Conservation (phyloP, 2,797 vertebrate species). For the Gambelia wislizenii region DNA sequence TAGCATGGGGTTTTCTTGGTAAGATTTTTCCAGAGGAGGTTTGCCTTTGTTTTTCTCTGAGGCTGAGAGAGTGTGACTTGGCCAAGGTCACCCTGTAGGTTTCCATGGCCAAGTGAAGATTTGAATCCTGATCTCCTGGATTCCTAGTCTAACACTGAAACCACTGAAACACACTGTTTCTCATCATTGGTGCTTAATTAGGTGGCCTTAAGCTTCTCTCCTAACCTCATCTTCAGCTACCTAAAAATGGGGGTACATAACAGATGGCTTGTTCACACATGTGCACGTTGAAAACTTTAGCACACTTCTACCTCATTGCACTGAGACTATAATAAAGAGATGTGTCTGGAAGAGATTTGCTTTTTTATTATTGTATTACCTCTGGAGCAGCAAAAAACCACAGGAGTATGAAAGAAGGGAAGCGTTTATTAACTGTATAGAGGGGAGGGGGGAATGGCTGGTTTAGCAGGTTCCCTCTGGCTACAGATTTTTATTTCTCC, state of each 20-base stretch:
- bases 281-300: not conserved
- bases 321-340: not conserved
- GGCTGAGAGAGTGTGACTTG: too few species aligned
- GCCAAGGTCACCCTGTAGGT: too few species aligned
- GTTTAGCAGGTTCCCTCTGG: slow-evolving; percentile 8
- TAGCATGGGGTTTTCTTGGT: too few species aligned
- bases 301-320: not conserved
- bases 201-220: too few species aligned
- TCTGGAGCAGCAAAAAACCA: not conserved
- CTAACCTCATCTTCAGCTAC: not conserved
- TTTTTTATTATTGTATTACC: not conserved
- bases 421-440: not conserved
- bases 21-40: too few species aligned
- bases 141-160: too few species aligned
- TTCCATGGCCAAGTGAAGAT: too few species aligned
- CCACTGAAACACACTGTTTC: too few species aligned
- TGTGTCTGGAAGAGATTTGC: not conserved
- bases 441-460: not conserved
- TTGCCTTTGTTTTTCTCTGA: too few species aligned
- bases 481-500: slow-evolving; percentile 12
- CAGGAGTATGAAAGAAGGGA: not conserved
- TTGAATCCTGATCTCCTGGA: too few species aligned
- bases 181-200: too few species aligned
- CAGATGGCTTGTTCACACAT: not conserved
- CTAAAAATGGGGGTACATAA: not conserved